These are phyloP conservation scores for Ataeniobius toweri DNA, from an alignment of 2,797 vertebrate genomes.

Conservation along the genomic window DNA sequence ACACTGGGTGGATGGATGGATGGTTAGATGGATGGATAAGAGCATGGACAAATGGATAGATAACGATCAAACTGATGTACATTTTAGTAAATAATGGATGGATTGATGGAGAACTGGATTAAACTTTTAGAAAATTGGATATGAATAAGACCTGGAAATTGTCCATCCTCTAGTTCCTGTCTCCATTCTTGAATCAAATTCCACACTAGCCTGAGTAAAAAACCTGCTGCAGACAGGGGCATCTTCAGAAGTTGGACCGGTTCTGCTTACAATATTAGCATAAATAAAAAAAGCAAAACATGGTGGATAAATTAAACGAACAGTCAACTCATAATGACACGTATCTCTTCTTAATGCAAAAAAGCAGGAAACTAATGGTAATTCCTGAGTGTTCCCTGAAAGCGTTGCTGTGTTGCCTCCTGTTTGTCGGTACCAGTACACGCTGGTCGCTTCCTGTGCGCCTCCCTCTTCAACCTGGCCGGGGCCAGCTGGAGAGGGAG, in stretches of 20 bases:
- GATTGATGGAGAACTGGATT: background rate
- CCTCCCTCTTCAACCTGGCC: constrained; percentile 49
- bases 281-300: background rate
- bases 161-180: background rate
- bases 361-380: constrained; percentile 23
- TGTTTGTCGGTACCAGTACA: constrained; percentile 30
- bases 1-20: background rate
- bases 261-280: constrained; percentile 43
- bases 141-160: background rate
- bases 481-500: constrained; percentile 48
- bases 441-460: constrained; percentile 24
- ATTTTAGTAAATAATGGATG: background rate
- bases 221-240: constrained; percentile 13
- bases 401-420: constrained; percentile 24
- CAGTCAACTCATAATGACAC: background rate
- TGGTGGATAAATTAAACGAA: background rate
- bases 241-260: constrained; percentile 53
- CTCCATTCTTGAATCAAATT: background rate
- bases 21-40: background rate
- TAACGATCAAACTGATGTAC: too few species aligned
- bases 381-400: constrained; percentile 11
- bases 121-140: background rate
- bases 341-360: background rate
- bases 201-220: background rate
- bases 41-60: background rate